Evolutionary conservation across 2,797 vertebrate species (phyloP).

Genomic region (Xenops minutus): DNA sequence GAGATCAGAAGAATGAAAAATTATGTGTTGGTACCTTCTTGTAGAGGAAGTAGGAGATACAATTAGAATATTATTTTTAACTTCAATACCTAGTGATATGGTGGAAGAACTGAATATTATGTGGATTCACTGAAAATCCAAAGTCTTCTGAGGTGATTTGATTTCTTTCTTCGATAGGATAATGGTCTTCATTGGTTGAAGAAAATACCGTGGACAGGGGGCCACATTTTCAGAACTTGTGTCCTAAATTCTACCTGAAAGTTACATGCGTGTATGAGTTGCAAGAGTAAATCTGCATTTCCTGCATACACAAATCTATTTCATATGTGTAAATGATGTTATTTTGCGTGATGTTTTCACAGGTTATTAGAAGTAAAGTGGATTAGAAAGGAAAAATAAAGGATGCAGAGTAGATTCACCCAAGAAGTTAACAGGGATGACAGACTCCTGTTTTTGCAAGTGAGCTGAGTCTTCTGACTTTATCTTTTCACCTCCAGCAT

Average conservation of each 20-base stretch:
- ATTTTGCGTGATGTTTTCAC: not conserved
- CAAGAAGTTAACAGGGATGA: not conserved
- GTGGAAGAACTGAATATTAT: not conserved
- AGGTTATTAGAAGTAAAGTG: not conserved
- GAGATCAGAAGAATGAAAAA: not conserved
- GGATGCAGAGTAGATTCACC: not conserved
- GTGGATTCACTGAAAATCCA: not conserved
- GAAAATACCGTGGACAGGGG: not conserved
- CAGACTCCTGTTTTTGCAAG: not conserved
- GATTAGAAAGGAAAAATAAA: not conserved
- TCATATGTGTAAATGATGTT: not conserved
- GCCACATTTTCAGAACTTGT: not conserved
- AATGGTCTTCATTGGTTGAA: not conserved
- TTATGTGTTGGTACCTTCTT: not conserved
- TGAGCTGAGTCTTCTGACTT: not conserved
- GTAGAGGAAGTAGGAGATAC: not conserved
- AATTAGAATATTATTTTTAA: not conserved
- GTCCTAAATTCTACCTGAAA: not conserved
- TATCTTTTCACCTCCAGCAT: slow-evolving; percentile 13
- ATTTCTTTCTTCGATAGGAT: not conserved
- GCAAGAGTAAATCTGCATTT: not conserved
- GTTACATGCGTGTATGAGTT: not conserved
- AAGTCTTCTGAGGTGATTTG: not conserved
- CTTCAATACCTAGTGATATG: not conserved
- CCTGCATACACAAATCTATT: not conserved